Evolutionary conservation across 1,140 invertebrate genomes (phyloP), one percentile per base, ranked within the genome.

Genomic region (Acromyrmex echinatior): DNA sequence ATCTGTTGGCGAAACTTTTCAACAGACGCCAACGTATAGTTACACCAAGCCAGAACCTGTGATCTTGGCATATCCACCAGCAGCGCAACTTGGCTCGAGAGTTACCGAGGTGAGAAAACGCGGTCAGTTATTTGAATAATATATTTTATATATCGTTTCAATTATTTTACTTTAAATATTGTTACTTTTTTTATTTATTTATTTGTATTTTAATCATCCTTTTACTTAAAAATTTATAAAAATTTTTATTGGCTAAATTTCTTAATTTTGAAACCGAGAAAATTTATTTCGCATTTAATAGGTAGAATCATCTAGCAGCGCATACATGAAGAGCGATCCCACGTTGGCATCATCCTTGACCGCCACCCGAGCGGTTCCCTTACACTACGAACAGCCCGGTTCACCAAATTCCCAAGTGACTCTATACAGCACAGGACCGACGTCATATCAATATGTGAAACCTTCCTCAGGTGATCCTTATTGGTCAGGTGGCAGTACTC

Each of bases 391-490:
- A 6, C 95, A 96, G 21, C 94, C 95, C 1, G 81, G 90, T 5
- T 97, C 96, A 5, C 96, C 96, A 0, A 94, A 94, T 28, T 95
- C 96, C 2, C 94, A 96, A 93, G 95, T 96, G 86, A 96, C 96
- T 21, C 88, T 96, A 14, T 97, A 96, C 87, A 93, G 95, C 14
- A 71, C 90, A 18, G 95, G 93, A n/a, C 86, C 95, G 5, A 94
- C 95, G 39, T 79, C 89, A 12, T 93, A 93, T 31, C 95, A 96
- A 87, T 96, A 96, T 91, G 92, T 94, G 49, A 94, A 93, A 60
- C 94, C 93, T 1, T 78, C 62, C 21, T 68, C 88, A 18, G 65
- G 90, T 21, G 92, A 93, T 14, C 88, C 92, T 21, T 93, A 93
- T 60, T 95, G 95, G 95, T 87, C 82, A 10, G 9, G 92, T 2